Conservation (phyloP, 2,888 invertebrate species). For the Thumatha senex region DNA sequence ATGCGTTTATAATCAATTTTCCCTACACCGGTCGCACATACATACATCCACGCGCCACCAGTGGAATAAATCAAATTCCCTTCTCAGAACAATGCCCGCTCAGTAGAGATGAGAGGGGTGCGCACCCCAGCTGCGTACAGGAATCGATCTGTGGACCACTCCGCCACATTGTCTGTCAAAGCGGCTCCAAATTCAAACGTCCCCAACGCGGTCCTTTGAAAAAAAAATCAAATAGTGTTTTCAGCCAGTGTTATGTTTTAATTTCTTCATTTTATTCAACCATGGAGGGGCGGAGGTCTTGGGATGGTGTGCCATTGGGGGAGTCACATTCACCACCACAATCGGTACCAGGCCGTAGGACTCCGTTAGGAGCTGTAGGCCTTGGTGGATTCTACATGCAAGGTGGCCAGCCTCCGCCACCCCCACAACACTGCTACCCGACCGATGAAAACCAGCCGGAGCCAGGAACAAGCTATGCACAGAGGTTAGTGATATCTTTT, state of each 20-base stretch:
- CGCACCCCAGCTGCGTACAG: conserved; percentile 80
- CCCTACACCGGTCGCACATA: conserved; percentile 45
- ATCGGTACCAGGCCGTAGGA: conserved; percentile 87
- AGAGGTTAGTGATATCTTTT: conserved; percentile 58
- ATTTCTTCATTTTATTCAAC: conserved; percentile 47
- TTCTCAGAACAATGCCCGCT: conserved; percentile 70
- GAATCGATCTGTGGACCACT: conserved; percentile 79
- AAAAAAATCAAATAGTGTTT: conserved; percentile 39
- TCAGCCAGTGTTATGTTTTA: conserved; percentile 58
- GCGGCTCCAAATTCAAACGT: conserved; percentile 52
- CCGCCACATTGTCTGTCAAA: conserved; percentile 67
- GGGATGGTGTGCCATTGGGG: conserved; percentile 77
- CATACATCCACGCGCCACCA: no score
- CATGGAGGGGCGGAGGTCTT: conserved; percentile 78
- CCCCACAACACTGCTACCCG: conserved; percentile 81
- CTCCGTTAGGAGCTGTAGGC: conserved; percentile 92
- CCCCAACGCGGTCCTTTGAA: conserved; percentile 34
- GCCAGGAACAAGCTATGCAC: conserved; percentile 81
- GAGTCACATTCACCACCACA: conserved; percentile 82
- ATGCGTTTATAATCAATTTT: conserved; percentile 45
- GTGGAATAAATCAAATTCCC: conserved; percentile 69
- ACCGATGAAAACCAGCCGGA: conserved; percentile 93
- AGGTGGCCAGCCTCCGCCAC: conserved; percentile 79
- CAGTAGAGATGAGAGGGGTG: conserved; percentile 76
- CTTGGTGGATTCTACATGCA: conserved; percentile 95